These are phyloP conservation scores for Cataglyphis rosenhaueri DNA, from an alignment of 2,888 invertebrate genomes.

Conservation along the genomic window DNA sequence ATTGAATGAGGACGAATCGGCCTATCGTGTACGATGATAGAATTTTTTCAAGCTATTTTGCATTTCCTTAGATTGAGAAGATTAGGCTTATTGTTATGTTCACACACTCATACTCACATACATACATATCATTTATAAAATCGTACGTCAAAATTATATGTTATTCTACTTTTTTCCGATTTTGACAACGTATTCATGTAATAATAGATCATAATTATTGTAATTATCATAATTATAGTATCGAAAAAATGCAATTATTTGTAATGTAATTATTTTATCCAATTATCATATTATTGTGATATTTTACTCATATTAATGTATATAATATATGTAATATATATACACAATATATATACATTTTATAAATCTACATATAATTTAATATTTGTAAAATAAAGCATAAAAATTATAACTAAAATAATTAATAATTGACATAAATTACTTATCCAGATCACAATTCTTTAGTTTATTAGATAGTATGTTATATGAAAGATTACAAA, in stretches of 20 bases:
- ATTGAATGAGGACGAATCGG: not conserved
- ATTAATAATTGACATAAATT: not conserved
- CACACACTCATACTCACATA: not conserved
- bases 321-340: not conserved
- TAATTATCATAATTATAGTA: slow-evolving; percentile 26
- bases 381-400: not conserved
- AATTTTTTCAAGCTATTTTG: not conserved
- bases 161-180: not conserved
- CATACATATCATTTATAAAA: not conserved
- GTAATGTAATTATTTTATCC: not conserved
- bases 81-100: not conserved
- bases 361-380: not conserved
- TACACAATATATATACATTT: not conserved
- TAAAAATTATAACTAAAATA: not conserved
- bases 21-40: not conserved
- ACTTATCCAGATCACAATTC: not conserved
- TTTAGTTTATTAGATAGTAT: not conserved
- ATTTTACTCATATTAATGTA: not conserved
- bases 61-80: not conserved
- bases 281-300: not conserved
- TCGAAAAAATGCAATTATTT: too few relatives aligned
- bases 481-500: not conserved
- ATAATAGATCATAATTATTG: slow-evolving; percentile 7
- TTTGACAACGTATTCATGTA: not conserved
- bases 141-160: not conserved